A percentile compares a stretch with the other conserved stretches of the same genome.
Conservation (phyloP, 2,888 invertebrate species). For the Brenthis hecate region DNA sequence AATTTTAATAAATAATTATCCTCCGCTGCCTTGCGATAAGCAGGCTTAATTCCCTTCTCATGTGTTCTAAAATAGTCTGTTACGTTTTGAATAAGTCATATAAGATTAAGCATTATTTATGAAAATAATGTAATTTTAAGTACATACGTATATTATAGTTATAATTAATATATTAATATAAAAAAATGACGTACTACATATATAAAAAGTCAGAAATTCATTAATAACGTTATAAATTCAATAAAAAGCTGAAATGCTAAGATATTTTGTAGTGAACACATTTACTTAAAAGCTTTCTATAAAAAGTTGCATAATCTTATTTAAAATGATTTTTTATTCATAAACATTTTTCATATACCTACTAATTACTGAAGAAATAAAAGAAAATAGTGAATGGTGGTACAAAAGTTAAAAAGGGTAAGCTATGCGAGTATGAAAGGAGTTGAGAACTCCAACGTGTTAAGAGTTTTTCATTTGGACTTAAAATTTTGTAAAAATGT, state of each 20-base stretch:
- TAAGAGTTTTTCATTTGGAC: constrained; percentile 32
- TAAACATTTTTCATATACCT: constrained; percentile 9
- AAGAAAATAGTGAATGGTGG: constrained; percentile 26
- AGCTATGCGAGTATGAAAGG: constrained; percentile 29
- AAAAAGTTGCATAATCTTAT: constrained; percentile 24
- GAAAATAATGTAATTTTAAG: neutral
- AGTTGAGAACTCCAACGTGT: constrained; percentile 27
- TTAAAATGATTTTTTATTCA: constrained; percentile 3
- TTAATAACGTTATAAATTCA: neutral
- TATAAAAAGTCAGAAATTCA: neutral
- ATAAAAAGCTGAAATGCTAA: neutral
- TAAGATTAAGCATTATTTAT: constrained; percentile 17
- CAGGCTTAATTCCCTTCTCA: constrained; percentile 58
- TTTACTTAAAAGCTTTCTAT: constrained; percentile 17
- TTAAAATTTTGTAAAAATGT: constrained; percentile 36
- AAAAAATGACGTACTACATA: neutral
- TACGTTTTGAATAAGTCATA: constrained; percentile 34
- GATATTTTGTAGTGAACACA: constrained; percentile 5
- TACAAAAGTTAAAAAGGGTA: constrained; percentile 25
- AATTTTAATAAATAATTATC: constrained; percentile 78
- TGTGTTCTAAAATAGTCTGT: constrained; percentile 36
- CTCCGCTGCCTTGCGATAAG: constrained; percentile 57
- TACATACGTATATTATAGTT: too few relatives aligned
- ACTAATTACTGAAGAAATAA: constrained; percentile 20
- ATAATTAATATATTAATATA: too few relatives aligned